Evolutionary conservation across 2,888 invertebrate species (phyloP).

Genomic region (Drosophila mimica): DNA sequence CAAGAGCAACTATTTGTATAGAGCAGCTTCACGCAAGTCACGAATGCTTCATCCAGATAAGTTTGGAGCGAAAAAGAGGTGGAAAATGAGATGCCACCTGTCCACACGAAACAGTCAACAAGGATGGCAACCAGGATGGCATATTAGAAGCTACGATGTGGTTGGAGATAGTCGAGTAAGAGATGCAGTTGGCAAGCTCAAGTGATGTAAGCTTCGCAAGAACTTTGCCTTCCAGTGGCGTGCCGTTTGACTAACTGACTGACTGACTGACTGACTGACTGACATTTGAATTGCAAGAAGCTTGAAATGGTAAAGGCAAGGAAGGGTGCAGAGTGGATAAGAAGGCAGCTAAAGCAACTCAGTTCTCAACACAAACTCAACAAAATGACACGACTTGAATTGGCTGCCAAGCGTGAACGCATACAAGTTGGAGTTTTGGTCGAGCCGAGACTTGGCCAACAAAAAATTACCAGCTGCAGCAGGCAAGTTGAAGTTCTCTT

Average conservation of each 20-base stretch:
- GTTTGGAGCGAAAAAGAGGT: background rate
- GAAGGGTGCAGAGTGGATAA: conserved; percentile 24
- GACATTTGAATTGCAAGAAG: conserved; percentile 76
- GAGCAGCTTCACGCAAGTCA: conserved; percentile 23
- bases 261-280: conserved; percentile 59
- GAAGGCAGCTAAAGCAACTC: conserved; percentile 37
- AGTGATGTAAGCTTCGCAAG: conserved; percentile 57
- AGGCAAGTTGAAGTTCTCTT: conserved; percentile 38
- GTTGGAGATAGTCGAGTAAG: background rate
- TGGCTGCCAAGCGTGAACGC: conserved; percentile 79
- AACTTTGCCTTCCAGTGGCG: conserved; percentile 65
- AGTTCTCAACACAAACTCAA: conserved; percentile 77
- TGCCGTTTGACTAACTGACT: conserved; percentile 55
- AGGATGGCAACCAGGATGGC: conserved; percentile 5
- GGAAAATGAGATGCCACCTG: conserved; percentile 72
- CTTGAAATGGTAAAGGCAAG: conserved; percentile 18
- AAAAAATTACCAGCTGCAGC: conserved; percentile 37
- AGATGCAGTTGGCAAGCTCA: conserved; percentile 46
- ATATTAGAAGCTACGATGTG: background rate
- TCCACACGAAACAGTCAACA: conserved; percentile 40
- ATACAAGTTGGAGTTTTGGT: conserved; percentile 69
- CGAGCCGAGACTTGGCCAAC: conserved; percentile 55
- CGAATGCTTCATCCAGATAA: conserved; percentile 3
- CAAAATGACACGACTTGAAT: conserved; percentile 79
- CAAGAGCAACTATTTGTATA: conserved; percentile 40